A percentile compares a stretch with the other conserved stretches of the same genome.
These are phyloP conservation scores for Sebastolobus alascanus DNA, from an alignment of 2,797 vertebrate genomes.

Conservation along the genomic window DNA sequence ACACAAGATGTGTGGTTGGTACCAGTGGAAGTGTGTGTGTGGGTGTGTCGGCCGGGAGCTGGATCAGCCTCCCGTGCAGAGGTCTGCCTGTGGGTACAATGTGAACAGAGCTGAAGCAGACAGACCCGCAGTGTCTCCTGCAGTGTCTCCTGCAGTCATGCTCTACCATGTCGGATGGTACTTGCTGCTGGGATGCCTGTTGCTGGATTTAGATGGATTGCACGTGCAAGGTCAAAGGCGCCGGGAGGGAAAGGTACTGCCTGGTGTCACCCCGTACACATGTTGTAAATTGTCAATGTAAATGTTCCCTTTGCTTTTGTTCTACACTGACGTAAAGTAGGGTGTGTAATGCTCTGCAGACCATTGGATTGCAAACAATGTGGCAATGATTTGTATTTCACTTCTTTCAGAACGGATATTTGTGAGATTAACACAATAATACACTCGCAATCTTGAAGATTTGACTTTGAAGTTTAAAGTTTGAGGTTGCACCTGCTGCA, in stretches of 20 bases:
- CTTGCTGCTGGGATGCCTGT: constrained; percentile 74
- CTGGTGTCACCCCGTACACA: constrained; percentile 9
- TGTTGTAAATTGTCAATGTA: neutral
- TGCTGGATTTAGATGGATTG: constrained; percentile 72
- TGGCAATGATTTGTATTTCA: constrained; percentile 7
- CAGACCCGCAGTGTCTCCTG: constrained; percentile 53
- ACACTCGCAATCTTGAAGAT: neutral
- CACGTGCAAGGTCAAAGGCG: constrained; percentile 61
- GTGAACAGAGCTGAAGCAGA: constrained; percentile 49
- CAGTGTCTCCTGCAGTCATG: constrained; percentile 75
- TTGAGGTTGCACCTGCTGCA: constrained; percentile 1
- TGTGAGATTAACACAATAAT: neutral
- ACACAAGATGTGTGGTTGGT: constrained; percentile 21
- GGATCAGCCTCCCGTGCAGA: constrained; percentile 60
- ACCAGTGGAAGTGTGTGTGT: constrained; percentile 57
- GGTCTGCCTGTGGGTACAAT: constrained; percentile 54
- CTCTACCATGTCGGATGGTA: constrained; percentile 65
- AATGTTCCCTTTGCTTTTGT: constrained; percentile 2
- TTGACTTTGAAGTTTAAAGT: neutral
- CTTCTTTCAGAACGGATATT: neutral
- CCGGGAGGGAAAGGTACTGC: constrained; percentile 67
- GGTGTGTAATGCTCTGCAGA: neutral
- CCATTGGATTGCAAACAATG: neutral
- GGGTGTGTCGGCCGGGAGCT: constrained; percentile 66
- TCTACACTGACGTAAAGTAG: neutral